phyloP scores from a whole-genome alignment of 2,113 vertebrate genomes.

The Odocoileus virginianus region DNA sequence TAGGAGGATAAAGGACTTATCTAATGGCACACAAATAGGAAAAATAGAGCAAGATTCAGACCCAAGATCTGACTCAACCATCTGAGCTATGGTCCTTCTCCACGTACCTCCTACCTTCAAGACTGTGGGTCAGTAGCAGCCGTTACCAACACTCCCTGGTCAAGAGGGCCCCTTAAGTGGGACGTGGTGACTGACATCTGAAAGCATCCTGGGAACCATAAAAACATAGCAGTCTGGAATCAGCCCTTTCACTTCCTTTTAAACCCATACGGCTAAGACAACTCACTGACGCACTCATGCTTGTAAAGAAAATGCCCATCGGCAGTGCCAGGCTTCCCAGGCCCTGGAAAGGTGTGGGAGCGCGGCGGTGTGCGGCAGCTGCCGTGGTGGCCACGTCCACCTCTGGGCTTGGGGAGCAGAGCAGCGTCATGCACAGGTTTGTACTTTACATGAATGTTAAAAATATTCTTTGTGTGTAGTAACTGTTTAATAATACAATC shows the following conservation, averaged over 20 bases:
- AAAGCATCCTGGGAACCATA: not conserved
- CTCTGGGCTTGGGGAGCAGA: not conserved
- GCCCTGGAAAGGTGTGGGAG: not conserved
- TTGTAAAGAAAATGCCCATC: not conserved
- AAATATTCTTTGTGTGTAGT: not conserved
- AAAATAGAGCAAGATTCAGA: not conserved
- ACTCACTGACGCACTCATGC: not conserved
- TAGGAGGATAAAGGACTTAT: not conserved
- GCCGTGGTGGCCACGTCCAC: too few relatives aligned
- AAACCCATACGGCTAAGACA: not conserved
- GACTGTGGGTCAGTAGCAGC: not conserved
- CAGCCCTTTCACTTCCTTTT: not conserved
- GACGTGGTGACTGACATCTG: not conserved
- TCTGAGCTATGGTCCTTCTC: not conserved
- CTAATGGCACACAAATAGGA: not conserved
- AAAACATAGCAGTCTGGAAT: not conserved
- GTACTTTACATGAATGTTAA: not conserved
- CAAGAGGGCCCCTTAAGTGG: not conserved
- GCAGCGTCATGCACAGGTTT: not conserved
- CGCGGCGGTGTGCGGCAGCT: fast-evolving
- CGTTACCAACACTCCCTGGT: not conserved
- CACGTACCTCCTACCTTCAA: not conserved
- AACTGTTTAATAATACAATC: not conserved
- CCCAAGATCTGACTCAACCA: not conserved
- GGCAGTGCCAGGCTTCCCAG: not conserved